A percentile compares a stretch with the other conserved stretches of the same genome.
Conservation (phyloP, 2,888 invertebrate genomes). For the Cosmopolites sordidus region DNA sequence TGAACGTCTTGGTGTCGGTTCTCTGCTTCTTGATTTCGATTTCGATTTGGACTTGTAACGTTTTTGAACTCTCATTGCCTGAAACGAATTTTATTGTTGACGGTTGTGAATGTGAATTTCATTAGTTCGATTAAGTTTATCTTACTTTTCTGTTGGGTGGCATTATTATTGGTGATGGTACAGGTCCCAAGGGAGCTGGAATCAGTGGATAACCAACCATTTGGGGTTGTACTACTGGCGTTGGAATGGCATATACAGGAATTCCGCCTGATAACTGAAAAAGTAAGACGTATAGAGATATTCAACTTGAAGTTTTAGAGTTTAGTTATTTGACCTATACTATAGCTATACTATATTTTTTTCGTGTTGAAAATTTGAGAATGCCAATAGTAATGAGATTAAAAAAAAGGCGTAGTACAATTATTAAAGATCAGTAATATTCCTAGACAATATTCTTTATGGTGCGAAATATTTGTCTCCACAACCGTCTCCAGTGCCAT, state of each 20-base stretch:
- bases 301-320: no score
- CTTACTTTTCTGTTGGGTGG: slow-evolving; percentile 31
- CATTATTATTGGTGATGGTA: slow-evolving; percentile 44
- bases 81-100: slow-evolving; percentile 5
- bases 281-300: no score
- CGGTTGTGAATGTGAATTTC: neutral
- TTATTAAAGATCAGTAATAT: no score
- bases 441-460: no score
- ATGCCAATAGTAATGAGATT: no score
- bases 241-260: slow-evolving; percentile 40
- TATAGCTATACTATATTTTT: no score
- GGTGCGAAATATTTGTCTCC: no score
- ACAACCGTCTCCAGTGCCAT: no score
- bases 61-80: slow-evolving; percentile 26
- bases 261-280: slow-evolving; percentile 39
- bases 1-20: slow-evolving; percentile 30
- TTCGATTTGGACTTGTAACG: slow-evolving; percentile 26
- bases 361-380: no score
- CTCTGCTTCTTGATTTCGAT: slow-evolving; percentile 30
- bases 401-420: no score
- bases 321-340: no score
- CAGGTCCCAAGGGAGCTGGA: slow-evolving; percentile 43
- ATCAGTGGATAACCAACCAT: slow-evolving; percentile 41
- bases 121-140: neutral
- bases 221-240: slow-evolving; percentile 36